Evolutionary conservation across 1,140 invertebrate genomes (phyloP).

Genomic region (Bombus confusus): DNA sequence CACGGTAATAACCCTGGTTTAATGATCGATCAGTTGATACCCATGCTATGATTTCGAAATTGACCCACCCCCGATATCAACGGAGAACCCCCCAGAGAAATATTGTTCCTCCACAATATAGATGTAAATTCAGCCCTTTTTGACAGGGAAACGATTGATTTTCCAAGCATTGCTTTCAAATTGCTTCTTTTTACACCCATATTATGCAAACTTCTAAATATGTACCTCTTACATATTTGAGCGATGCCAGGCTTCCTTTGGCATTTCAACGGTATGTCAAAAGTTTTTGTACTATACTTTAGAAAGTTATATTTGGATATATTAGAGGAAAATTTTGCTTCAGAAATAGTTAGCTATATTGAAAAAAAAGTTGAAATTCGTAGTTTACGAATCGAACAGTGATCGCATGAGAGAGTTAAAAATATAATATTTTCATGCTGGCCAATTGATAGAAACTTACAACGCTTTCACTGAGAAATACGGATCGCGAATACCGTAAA

Average conservation of each 20-base stretch:
- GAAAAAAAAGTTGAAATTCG: not conserved
- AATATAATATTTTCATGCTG: not conserved
- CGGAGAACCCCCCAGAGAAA: conserved; percentile 26
- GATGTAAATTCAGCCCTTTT: conserved; percentile 30
- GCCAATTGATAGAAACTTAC: not conserved
- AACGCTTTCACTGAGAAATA: not conserved
- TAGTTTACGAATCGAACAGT: not conserved
- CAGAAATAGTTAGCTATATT: not conserved
- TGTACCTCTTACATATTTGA: not conserved
- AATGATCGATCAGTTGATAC: conserved; percentile 52
- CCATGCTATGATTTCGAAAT: conserved; percentile 41
- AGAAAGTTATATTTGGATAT: not conserved
- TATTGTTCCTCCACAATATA: conserved; percentile 33
- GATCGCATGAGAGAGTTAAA: not conserved
- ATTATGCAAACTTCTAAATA: not conserved
- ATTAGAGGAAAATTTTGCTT: not conserved
- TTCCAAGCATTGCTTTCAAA: not conserved
- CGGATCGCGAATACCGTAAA: not conserved
- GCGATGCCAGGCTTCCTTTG: not conserved
- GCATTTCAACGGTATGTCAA: not conserved
- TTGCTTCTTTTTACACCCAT: not conserved
- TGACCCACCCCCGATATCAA: not conserved
- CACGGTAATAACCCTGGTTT: conserved; percentile 42
- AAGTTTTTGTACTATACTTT: no score
- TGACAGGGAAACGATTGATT: conserved; percentile 27